Base-by-base conservation (phyloP, 2,888 invertebrate species). In the Sarcophaga caerulescens region DNA sequence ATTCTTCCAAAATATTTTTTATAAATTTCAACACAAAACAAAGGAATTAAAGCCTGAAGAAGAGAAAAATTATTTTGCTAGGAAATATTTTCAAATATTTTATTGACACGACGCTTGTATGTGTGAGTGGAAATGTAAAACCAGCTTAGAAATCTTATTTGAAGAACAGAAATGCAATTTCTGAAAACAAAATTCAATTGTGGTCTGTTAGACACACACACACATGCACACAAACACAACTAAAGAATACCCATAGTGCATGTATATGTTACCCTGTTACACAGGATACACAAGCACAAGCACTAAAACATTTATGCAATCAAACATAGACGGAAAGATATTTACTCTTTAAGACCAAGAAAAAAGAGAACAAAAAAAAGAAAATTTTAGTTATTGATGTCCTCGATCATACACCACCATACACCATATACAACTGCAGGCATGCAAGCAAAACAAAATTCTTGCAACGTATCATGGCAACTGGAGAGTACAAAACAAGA, bases 111-210 rank as follows among this genome's bases (percentile, higher is more conserved):
- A 75, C 63, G 35, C 17, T 52, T 52, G 14, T 17, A 1, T 35
- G 0, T 35, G 4, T 4, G 57, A 23, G 35, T 14, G 52, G 25
- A 47, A 57, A 73, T 66, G 12, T 21, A 8, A 65, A 17, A 52
- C 68, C 2, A 63, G 57, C 57, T 59, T 17, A 65, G 47, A 73
- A 71, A 70, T 52, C 19, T 47, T 62, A 60, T 12, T 45, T 35
- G 35, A 44, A 47, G 52, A 78, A 59, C 68, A 35, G 14, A 76
- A 80, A 84, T 84, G 75, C 60, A 65, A 70, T 74, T 84, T 70
- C 69, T 65, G 21, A 69, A 74, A 47, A 84, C 69, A 75, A 70
- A 79, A 84, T 79, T 69, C 84, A 84, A 84, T 79, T 84, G 79
- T 47, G 84, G 79, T 70, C 73, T 73, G 44, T 14, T 57, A 59